Base-by-base conservation (phyloP, 2,888 invertebrate genomes). In the Morpho helenor region DNA sequence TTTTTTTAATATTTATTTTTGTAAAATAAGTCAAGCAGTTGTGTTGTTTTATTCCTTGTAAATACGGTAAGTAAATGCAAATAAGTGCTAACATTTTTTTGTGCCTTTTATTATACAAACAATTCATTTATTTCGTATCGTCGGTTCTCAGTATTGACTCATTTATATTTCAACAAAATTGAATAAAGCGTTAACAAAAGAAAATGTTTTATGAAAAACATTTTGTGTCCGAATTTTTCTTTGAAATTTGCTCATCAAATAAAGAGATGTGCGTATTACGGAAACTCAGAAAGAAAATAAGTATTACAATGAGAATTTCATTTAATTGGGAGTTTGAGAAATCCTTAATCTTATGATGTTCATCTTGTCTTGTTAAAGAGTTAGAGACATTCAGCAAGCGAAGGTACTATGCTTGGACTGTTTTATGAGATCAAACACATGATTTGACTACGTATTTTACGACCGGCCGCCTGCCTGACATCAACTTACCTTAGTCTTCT, bases 101-200 rank as follows among this genome's bases (percentile, higher is more conserved):
- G 42, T 50, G 39, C 31, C 44, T 52, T 16, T 52, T 45, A 31
- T 39, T 39, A 39, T 39, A 52, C 78, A 76, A 80, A 77, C 80
- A 70, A 79, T 85, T 83, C 80, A 82, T 82, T 84, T 81, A 79
- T 84, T 85, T 78, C 82, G 74, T 80, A 77, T 82, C 84, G 82
- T 83, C 85, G 81, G 81, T 75, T 80, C 73, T 70, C 31, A 31
- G 72, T 76, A 77, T 79, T 72, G 75, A 79, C 75, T 80, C 77
- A 77, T 79, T 82, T 82, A 79, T 80, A 78, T 80, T 79, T 75
- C 74, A 69, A 62, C 69, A 66, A 72, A 78, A 79, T 77, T 81
- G 78, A 79, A 80, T 77, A 76, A 81, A 72, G 76, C 77, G 77
- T 82, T 80, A 80, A 79, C 79, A 73, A 75, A 77, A 78, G 74